A percentile compares a stretch with the other conserved stretches of the same genome.
Evolutionary conservation across 2,113 vertebrate species (phyloP).

Genomic region (Microtus montanus): DNA sequence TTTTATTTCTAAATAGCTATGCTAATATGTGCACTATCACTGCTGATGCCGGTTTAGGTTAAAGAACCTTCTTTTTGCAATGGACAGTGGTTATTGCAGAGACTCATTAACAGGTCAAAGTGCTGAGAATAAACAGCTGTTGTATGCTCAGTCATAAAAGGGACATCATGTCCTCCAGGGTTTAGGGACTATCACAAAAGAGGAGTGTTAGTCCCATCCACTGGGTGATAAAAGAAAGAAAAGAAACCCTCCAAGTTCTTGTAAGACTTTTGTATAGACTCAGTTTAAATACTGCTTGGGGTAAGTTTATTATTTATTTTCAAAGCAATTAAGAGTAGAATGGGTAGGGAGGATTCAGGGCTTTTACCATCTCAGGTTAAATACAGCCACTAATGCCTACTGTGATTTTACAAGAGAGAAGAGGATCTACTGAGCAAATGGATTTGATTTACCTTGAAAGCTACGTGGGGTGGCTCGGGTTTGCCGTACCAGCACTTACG

Average conservation of each 20-base stretch:
- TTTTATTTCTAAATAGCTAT: background rate
- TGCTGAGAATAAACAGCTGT: background rate
- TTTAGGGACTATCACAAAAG: background rate
- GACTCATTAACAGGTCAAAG: background rate
- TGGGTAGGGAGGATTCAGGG: background rate
- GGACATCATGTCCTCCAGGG: background rate
- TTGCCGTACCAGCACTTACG: background rate
- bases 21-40: background rate
- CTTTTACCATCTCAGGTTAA: background rate
- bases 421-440: background rate
- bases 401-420: background rate
- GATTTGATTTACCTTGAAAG: background rate
- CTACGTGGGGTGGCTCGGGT: background rate
- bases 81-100: background rate
- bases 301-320: slow-evolving; percentile 18
- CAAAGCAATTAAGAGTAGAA: background rate
- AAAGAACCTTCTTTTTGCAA: background rate
- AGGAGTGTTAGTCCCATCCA: background rate
- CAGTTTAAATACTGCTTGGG: background rate
- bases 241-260: background rate
- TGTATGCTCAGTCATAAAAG: background rate
- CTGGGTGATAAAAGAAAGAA: background rate
- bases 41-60: background rate
- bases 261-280: background rate
- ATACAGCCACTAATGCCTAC: background rate